These are phyloP conservation scores for Agonopterix subpropinquella DNA, from an alignment of 2,888 invertebrate genomes.

Conservation along the genomic window DNA sequence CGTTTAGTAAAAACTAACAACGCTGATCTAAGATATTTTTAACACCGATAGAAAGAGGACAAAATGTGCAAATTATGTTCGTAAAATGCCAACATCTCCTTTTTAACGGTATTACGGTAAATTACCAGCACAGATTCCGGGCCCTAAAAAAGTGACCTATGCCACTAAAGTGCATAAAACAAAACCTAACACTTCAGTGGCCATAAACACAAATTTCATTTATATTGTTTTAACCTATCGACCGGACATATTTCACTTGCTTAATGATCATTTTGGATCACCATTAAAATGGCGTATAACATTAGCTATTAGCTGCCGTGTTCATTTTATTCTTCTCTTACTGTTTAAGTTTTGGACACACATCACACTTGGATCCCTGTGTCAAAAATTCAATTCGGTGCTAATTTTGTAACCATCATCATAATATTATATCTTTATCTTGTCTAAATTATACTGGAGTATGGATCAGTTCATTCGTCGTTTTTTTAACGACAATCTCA, in stretches of 20 bases:
- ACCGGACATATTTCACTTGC: neutral
- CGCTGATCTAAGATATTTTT: too few relatives aligned
- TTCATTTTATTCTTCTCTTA: neutral
- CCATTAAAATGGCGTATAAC: constrained; percentile 3
- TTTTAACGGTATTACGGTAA: neutral
- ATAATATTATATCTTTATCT: too few relatives aligned
- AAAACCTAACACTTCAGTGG: neutral
- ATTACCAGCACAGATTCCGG: neutral
- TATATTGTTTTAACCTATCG: neutral
- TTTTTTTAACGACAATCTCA: too few relatives aligned
- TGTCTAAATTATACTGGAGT: too few relatives aligned
- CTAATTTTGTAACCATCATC: too few relatives aligned
- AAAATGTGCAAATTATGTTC: too few relatives aligned
- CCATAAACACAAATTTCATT: neutral
- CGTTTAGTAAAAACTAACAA: too few relatives aligned
- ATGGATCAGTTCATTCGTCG: too few relatives aligned
- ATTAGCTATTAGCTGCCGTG: constrained; percentile 3
- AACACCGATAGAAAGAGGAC: too few relatives aligned
- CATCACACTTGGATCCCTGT: neutral
- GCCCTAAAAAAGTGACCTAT: neutral
- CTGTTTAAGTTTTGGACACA: neutral
- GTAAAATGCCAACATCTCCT: too few relatives aligned
- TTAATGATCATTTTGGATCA: neutral
- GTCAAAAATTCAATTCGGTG: too few relatives aligned
- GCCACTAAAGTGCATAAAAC: neutral